These are phyloP conservation scores for Yponomeuta cagnagella DNA, from an alignment of 2,888 invertebrate species.

Conservation along the genomic window DNA sequence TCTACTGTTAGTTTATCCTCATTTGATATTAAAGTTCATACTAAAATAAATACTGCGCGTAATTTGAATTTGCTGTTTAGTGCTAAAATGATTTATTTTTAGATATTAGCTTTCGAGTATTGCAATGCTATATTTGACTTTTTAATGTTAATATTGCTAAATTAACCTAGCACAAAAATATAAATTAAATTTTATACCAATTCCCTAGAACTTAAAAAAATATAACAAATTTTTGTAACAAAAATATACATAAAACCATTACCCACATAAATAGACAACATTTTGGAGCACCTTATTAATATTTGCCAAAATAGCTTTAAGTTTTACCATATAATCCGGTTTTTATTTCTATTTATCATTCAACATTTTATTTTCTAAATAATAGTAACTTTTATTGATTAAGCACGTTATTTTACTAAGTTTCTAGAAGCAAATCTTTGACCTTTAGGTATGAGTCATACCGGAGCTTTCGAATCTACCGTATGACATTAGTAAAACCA, in stretches of 20 bases:
- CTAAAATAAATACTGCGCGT: background rate
- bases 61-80: background rate
- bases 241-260: background rate
- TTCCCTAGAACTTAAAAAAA: background rate
- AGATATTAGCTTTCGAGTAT: background rate
- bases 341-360: no score
- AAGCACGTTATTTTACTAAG: background rate
- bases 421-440: no score
- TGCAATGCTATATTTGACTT: background rate
- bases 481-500: no score
- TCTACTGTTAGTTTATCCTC: no score
- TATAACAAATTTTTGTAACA: constrained; percentile 1
- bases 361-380: no score
- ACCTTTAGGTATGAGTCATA: no score
- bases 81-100: background rate
- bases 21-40: background rate
- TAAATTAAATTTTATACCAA: background rate
- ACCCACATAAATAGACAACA: background rate
- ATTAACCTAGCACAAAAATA: background rate
- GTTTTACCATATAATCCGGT: background rate
- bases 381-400: background rate
- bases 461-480: no score
- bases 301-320: background rate
- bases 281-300: background rate
- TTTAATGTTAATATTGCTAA: background rate